Conservation (phyloP, 2,888 invertebrate genomes). For the Selenia dentaria region DNA sequence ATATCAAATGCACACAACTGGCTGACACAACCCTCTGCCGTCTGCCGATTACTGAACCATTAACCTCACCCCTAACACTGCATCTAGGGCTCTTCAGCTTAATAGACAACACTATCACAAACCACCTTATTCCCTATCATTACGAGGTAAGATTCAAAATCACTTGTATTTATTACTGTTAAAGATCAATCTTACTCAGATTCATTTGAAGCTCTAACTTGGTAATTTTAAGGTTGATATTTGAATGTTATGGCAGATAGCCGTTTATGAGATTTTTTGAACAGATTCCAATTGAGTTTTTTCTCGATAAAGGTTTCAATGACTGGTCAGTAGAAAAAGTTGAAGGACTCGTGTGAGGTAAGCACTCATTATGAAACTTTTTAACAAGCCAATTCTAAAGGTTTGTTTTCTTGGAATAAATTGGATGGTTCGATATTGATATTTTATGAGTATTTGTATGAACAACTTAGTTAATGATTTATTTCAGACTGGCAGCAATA, state of each 20-base stretch:
- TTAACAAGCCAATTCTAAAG: constrained; percentile 35
- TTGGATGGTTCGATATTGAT: constrained; percentile 25
- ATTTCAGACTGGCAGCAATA: too few relatives aligned
- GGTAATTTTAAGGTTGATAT: background rate
- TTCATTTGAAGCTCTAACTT: background rate
- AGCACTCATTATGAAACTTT: constrained; percentile 36
- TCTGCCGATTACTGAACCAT: constrained; percentile 74
- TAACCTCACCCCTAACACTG: constrained; percentile 55
- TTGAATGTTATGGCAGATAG: background rate
- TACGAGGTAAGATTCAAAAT: constrained; percentile 11
- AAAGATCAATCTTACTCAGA: constrained; percentile 2
- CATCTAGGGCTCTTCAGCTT: constrained; percentile 42
- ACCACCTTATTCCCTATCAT: constrained; percentile 33
- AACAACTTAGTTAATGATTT: too few relatives aligned
- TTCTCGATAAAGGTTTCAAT: constrained; percentile 59
- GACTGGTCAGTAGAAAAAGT: constrained; percentile 51
- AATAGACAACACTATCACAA: constrained; percentile 32
- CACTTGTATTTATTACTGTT: background rate
- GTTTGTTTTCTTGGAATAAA: constrained; percentile 27
- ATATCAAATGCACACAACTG: constrained; percentile 62
- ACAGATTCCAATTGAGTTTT: constrained; percentile 53
- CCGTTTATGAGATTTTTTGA: constrained; percentile 14
- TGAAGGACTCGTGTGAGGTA: constrained; percentile 28
- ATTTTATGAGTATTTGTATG: constrained; percentile 27
- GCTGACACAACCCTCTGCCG: constrained; percentile 46